A percentile compares a stretch with the other conserved stretches of the same genome.
Evolutionary conservation across 2,113 vertebrate species (phyloP).

Genomic region (Scalopus aquaticus): DNA sequence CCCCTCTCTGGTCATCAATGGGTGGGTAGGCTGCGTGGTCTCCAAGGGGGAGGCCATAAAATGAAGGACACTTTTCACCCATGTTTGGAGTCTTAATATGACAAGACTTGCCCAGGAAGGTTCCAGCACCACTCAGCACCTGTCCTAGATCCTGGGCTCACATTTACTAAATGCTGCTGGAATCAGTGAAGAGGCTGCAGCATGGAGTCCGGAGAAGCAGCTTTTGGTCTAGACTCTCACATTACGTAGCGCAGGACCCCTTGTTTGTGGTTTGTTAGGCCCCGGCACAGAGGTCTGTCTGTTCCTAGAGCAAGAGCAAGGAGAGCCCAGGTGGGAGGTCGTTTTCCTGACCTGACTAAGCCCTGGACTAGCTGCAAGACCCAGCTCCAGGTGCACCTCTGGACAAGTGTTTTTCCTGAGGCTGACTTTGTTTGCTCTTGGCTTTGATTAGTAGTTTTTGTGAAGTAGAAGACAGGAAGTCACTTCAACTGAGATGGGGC

Average conservation of each 20-base stretch:
- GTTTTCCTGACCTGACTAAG: neutral
- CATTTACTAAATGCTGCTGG: neutral
- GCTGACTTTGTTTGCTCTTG: neutral
- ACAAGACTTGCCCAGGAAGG: neutral
- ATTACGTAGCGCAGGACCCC: neutral
- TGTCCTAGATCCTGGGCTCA: neutral
- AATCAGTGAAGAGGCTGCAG: neutral
- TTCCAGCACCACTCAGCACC: neutral
- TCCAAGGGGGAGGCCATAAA: neutral
- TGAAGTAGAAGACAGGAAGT: neutral
- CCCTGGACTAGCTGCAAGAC: neutral
- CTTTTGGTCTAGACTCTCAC: neutral
- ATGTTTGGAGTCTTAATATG: neutral
- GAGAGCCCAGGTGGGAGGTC: neutral
- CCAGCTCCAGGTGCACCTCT: neutral
- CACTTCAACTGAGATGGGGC: neutral
- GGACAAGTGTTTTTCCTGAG: neutral
- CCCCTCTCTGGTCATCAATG: neutral
- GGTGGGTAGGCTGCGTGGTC: neutral
- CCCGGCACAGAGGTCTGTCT: neutral
- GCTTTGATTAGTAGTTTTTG: neutral
- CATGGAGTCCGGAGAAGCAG: neutral
- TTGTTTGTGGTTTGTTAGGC: neutral
- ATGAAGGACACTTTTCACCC: neutral
- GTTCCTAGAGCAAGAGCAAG: neutral